Percentiles rank a stretch among this genome's conserved stretches.
These are phyloP conservation scores for Polydrusus cervinus DNA, from an alignment of 2,888 invertebrate species.

Conservation along the genomic window DNA sequence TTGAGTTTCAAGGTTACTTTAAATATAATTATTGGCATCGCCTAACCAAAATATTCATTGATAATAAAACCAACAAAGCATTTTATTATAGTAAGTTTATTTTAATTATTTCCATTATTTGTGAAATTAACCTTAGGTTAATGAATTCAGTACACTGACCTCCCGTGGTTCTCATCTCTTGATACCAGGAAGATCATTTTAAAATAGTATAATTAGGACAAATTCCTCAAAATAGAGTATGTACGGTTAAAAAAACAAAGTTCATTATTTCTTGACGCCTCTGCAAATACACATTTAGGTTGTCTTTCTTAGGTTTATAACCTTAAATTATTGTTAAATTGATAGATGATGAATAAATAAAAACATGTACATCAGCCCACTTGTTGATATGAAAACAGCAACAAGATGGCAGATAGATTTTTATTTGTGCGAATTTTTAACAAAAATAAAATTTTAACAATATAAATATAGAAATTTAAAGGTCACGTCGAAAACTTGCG, in stretches of 20 bases:
- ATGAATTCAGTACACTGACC: conserved; percentile 9
- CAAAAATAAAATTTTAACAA: too few relatives aligned
- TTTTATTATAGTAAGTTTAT: not conserved
- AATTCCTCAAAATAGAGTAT: not conserved
- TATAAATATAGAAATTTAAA: too few relatives aligned
- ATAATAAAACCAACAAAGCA: conserved; percentile 13
- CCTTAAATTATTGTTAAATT: too few relatives aligned
- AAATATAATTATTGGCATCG: conserved; percentile 28
- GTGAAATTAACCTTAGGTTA: not conserved
- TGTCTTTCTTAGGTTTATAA: too few relatives aligned
- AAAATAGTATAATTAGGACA: conserved; percentile 20
- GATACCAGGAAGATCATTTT: conserved; percentile 7
- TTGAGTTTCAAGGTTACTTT: conserved; percentile 8
- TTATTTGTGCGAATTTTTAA: too few relatives aligned
- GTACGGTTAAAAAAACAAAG: not conserved
- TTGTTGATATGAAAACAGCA: too few relatives aligned
- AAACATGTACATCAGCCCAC: too few relatives aligned
- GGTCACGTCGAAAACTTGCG: too few relatives aligned
- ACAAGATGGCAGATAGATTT: too few relatives aligned
- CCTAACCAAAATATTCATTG: conserved; percentile 23
- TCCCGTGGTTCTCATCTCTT: not conserved
- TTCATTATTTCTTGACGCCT: not conserved
- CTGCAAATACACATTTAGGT: not conserved
- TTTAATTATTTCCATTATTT: not conserved
- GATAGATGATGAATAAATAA: too few relatives aligned